Conservation (phyloP, 2,797 vertebrate species). For the Melanotaenia trifasciata region DNA sequence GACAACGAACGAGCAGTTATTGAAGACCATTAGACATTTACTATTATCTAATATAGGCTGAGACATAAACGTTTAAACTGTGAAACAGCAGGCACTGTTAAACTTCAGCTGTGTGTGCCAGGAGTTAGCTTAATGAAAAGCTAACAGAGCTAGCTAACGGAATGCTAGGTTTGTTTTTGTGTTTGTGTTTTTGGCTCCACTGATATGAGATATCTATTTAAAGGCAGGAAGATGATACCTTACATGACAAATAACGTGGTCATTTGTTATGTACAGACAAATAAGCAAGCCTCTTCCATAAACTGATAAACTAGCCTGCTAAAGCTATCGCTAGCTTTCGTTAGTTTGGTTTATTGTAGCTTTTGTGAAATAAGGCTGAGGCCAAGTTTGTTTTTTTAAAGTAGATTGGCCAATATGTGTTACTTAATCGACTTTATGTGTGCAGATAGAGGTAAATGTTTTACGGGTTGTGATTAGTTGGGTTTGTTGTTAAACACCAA, state of each 20-base stretch:
- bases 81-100: conserved; percentile 10
- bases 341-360: conserved; percentile 24
- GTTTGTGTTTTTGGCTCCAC: not conserved
- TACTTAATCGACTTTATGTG: too few species aligned
- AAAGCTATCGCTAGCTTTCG: conserved; percentile 46
- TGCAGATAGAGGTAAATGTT: not conserved
- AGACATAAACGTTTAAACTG: not conserved
- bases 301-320: conserved; percentile 43
- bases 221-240: rapidly evolving
- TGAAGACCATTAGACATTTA: not conserved
- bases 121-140: conserved; percentile 53
- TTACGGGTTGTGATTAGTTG: not conserved
- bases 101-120: conserved; percentile 46
- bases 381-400: not conserved
- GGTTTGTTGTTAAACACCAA: conserved; percentile 35
- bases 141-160: conserved; percentile 58
- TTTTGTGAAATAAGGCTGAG: conserved; percentile 16
- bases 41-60: not conserved
- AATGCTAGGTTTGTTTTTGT: conserved; percentile 19
- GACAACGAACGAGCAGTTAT: not conserved
- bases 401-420: too few species aligned
- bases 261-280: conserved; percentile 4
- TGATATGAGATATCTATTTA: not conserved
- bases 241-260: rapidly evolving
- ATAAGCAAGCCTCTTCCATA: conserved; percentile 11